Conservation (phyloP, 1,140 invertebrate species). For the Nebria ingens region DNA sequence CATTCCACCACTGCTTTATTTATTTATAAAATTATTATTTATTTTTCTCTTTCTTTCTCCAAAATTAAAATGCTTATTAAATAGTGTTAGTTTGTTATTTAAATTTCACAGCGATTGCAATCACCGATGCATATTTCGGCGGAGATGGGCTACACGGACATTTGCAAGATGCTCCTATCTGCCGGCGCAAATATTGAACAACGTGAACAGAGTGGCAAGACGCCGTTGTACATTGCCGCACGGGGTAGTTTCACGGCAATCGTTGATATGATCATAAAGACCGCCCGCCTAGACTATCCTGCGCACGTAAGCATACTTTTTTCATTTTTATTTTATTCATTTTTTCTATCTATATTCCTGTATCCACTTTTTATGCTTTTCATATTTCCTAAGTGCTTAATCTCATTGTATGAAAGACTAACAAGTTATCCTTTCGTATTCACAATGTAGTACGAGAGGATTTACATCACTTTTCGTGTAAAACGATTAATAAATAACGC, state of each 20-base stretch:
- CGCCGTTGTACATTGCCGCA: slow-evolving; percentile 60
- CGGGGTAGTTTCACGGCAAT: slow-evolving; percentile 74
- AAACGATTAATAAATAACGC: no score
- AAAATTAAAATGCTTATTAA: not conserved
- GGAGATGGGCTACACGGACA: slow-evolving; percentile 55
- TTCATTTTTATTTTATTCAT: no score
- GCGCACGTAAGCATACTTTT: slow-evolving; percentile 26
- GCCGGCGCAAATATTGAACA: slow-evolving; percentile 54
- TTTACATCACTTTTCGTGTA: no score
- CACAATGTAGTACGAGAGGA: no score
- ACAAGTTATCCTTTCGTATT: no score
- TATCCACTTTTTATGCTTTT: no score
- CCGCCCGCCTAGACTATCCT: slow-evolving; percentile 45
- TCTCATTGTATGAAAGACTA: no score
- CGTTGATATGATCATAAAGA: slow-evolving; percentile 74
- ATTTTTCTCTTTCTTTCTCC: no score
- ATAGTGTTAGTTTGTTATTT: slow-evolving; percentile 9
- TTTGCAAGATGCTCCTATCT: slow-evolving; percentile 51
- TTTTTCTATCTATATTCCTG: no score
- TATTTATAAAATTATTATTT: no score
- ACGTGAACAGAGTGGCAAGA: slow-evolving; percentile 56
- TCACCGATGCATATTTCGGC: slow-evolving; percentile 59
- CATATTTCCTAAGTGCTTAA: no score
- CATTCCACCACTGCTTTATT: no score
- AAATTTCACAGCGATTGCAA: slow-evolving; percentile 45